Evolutionary conservation across 1,140 invertebrate species (phyloP).

Genomic region (Helicoverpa zea): DNA sequence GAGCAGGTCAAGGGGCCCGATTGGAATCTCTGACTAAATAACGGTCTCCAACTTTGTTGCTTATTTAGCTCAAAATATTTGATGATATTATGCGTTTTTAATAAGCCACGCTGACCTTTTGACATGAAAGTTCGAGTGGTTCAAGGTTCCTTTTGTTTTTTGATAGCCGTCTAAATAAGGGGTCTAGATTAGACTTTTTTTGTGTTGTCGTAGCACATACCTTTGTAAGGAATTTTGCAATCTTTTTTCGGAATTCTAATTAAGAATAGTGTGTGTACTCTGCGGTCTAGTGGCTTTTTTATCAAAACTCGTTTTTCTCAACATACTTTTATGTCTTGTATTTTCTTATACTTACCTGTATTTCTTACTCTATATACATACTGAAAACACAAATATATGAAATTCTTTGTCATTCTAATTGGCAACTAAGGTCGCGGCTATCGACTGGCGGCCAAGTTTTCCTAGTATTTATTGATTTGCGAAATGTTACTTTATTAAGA

Average conservation of each 20-base stretch:
- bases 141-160: constrained; percentile 19
- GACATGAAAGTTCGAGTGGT: neutral
- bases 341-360: neutral
- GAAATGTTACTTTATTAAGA: neutral
- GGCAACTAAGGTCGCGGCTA: neutral
- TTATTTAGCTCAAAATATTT: constrained; percentile 17
- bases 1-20: constrained; percentile 16
- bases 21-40: constrained; percentile 20
- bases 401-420: neutral
- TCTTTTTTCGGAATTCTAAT: neutral
- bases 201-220: too few species aligned
- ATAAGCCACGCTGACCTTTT: constrained; percentile 18
- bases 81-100: constrained; percentile 25
- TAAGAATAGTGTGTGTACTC: too few species aligned
- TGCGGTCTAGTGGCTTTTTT: too few species aligned
- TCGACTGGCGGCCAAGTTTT: constrained; percentile 10
- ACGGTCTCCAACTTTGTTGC: neutral
- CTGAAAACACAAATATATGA: neutral
- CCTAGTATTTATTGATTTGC: constrained; percentile 23
- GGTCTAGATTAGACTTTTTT: too few species aligned
- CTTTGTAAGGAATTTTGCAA: neutral
- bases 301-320: neutral
- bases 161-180: neutral
- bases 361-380: neutral
- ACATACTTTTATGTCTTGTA: neutral